Conservation (phyloP, 2,888 invertebrate species). For the Suillia variegata region DNA sequence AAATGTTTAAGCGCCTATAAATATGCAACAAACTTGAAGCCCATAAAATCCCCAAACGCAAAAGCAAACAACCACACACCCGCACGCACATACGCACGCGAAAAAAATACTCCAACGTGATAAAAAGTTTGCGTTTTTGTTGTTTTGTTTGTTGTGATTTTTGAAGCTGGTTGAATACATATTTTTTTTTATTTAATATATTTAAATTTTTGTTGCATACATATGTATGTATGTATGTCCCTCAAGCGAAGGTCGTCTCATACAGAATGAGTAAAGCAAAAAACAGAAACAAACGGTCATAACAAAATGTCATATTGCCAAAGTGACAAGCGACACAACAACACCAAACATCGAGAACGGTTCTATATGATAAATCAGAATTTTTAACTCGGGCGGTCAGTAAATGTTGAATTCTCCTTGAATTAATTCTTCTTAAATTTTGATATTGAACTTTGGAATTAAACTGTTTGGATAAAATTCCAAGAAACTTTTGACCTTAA, state of each 20-base stretch:
- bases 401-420: too few species aligned
- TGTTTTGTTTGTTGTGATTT: slow-evolving; percentile 6
- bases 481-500: too few species aligned
- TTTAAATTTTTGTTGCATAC: too few species aligned
- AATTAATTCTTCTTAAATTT: too few species aligned
- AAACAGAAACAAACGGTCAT: neutral
- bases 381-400: too few species aligned
- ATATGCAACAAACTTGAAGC: slow-evolving; percentile 10
- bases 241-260: too few species aligned
- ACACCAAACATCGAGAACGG: too few species aligned
- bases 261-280: neutral
- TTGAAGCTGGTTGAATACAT: neutral
- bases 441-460: too few species aligned
- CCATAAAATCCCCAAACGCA: slow-evolving; percentile 3
- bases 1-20: slow-evolving; percentile 6
- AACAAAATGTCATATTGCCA: slow-evolving; percentile 3
- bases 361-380: too few species aligned
- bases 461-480: too few species aligned
- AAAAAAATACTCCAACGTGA: neutral
- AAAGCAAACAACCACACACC: neutral
- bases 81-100: neutral
- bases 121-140: neutral
- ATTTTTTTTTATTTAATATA: too few species aligned
- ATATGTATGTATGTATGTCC: too few species aligned
- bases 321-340: neutral